These are phyloP conservation scores for Montipora foliosa DNA, from an alignment of 64 coral and sea anemone genomes.

Conservation along the genomic window DNA sequence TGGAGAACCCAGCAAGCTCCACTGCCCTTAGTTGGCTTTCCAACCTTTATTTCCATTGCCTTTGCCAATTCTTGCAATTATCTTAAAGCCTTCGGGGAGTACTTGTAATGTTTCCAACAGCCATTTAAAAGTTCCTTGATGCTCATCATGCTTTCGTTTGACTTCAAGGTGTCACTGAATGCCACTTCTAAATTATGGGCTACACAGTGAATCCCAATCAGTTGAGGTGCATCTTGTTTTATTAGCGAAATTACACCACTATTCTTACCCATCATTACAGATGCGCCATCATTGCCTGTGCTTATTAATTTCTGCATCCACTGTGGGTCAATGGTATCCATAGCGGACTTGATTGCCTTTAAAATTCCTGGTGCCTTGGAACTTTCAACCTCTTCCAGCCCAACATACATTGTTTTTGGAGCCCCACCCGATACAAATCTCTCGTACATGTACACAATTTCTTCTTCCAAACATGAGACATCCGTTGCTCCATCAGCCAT, in stretches of 20 bases:
- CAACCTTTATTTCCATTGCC: too few relatives aligned
- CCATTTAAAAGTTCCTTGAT: too few relatives aligned
- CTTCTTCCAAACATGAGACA: conserved; percentile 50
- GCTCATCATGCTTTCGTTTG: not conserved
- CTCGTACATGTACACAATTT: conserved; percentile 49
- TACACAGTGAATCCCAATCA: not conserved
- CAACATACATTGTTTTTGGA: conserved; percentile 20
- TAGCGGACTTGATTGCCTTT: not conserved
- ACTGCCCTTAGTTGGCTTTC: too few relatives aligned
- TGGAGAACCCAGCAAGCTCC: too few relatives aligned
- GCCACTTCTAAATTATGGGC: not conserved
- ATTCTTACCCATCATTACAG: not conserved
- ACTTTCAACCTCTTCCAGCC: not conserved
- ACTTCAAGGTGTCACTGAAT: not conserved
- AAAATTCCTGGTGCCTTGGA: not conserved
- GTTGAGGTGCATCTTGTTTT: not conserved
- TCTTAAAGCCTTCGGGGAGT: too few relatives aligned
- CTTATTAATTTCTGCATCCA: not conserved
- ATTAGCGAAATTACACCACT: not conserved
- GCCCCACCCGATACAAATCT: conserved; percentile 56
- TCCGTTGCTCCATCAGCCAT: not conserved
- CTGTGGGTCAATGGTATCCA: not conserved
- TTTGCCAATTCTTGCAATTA: too few relatives aligned
- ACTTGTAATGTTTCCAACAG: too few relatives aligned
- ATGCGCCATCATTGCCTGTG: not conserved